Evolutionary conservation across 2,888 invertebrate genomes (phyloP).

Genomic region (Acanthosoma haemorrhoidale): DNA sequence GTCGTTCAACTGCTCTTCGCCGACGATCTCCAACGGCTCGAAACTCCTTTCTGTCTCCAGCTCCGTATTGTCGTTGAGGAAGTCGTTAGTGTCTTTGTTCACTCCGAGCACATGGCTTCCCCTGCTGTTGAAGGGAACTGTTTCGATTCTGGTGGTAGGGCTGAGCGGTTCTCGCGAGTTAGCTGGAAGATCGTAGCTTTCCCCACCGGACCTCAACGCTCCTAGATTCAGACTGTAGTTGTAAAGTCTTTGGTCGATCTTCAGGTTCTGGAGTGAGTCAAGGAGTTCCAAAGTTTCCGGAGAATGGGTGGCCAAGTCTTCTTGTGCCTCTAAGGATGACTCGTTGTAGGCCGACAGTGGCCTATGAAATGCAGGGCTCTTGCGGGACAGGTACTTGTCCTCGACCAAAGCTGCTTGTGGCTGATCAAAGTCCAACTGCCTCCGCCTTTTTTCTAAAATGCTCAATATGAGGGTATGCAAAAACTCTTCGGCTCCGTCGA

Average conservation of each 20-base stretch:
- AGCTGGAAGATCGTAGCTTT: too few species aligned
- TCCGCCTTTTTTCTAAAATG: neutral
- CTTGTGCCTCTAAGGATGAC: neutral
- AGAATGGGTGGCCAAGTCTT: neutral
- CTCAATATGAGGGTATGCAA: neutral
- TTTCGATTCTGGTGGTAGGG: too few species aligned
- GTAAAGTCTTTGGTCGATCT: too few species aligned
- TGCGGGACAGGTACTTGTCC: neutral
- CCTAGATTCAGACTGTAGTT: too few species aligned
- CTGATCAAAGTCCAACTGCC: neutral
- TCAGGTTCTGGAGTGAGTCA: neutral
- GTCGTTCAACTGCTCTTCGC: neutral
- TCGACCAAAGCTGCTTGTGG: neutral
- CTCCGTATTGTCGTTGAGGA: neutral
- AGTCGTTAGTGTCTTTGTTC: neutral
- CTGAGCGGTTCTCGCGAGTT: too few species aligned
- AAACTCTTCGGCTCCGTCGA: neutral
- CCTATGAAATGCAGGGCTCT: neutral
- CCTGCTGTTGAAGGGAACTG: too few species aligned
- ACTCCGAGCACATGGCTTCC: neutral
- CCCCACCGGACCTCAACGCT: too few species aligned
- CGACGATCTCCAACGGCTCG: neutral
- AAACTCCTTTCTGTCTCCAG: neutral
- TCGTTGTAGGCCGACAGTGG: neutral
- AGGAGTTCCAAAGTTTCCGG: neutral